Evolutionary conservation across 2,888 invertebrate genomes (phyloP).

Genomic region (Tyria jacobaeae): DNA sequence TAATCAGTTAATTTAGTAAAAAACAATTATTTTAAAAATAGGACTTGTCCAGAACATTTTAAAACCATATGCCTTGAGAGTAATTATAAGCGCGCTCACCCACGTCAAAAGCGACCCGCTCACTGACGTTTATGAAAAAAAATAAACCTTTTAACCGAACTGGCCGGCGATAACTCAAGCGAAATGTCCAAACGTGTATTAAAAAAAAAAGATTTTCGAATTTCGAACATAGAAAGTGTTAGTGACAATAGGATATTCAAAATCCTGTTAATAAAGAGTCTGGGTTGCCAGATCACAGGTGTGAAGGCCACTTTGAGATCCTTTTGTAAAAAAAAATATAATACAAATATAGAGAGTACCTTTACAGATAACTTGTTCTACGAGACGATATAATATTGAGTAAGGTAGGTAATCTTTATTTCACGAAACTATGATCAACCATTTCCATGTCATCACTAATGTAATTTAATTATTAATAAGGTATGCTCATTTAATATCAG

Average conservation of each 20-base stretch:
- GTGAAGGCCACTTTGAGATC: slow-evolving; percentile 27
- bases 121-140: slow-evolving; percentile 79
- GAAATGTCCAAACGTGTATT: slow-evolving; percentile 82
- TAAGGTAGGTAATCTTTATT: too few species aligned
- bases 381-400: background rate
- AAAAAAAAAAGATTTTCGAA: slow-evolving; percentile 69
- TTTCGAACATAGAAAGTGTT: slow-evolving; percentile 85
- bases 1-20: too few species aligned
- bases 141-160: slow-evolving; percentile 84
- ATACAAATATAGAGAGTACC: background rate
- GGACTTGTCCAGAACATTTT: slow-evolving; percentile 39
- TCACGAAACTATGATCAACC: background rate
- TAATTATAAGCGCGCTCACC: slow-evolving; percentile 86
- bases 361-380: slow-evolving; percentile 10
- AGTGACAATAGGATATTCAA: slow-evolving; percentile 85
- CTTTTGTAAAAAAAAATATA: slow-evolving; percentile 7
- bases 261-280: slow-evolving; percentile 86
- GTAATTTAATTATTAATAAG: background rate
- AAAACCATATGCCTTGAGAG: slow-evolving; percentile 49
- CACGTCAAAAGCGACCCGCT: slow-evolving; percentile 80
- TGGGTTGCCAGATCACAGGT: slow-evolving; percentile 43
- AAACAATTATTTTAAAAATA: background rate
- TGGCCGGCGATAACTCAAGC: slow-evolving; percentile 85
- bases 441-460: background rate
- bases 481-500: background rate